Percentiles rank a stretch among this genome's conserved stretches.
Evolutionary conservation across 2,888 invertebrate genomes (phyloP).

Genomic region (Drepanosiphum platanoidis): DNA sequence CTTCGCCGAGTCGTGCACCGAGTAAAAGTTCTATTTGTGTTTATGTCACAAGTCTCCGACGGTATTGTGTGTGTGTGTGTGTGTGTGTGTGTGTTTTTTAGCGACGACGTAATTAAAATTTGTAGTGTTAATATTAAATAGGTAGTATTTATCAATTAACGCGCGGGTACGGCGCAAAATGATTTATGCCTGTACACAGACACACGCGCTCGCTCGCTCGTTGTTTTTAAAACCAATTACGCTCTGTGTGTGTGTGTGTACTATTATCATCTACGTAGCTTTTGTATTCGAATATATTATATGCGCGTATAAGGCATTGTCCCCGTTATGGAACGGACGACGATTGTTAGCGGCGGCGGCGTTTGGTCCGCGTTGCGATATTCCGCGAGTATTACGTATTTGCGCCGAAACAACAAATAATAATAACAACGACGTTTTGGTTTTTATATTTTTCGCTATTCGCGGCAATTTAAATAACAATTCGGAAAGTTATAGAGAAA

Average conservation of each 20-base stretch:
- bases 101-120: slow-evolving; percentile 5
- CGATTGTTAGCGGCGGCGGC: not conserved
- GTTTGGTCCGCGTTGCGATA: not conserved
- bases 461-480: slow-evolving; percentile 9
- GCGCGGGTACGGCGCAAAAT: not conserved
- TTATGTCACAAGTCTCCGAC: no score
- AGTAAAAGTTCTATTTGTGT: no score
- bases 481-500: not conserved
- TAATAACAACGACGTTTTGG: not conserved
- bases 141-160: not conserved
- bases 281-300: not conserved
- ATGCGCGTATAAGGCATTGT: not conserved
- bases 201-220: not conserved
- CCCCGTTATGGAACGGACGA: not conserved
- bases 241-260: no score
- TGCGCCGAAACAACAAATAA: not conserved
- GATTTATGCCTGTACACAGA: not conserved
- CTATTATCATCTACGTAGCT: slow-evolving; percentile 8
- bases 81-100: not conserved
- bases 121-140: slow-evolving; percentile 12
- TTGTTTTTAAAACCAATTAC: slow-evolving; percentile 29
- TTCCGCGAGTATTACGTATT: slow-evolving; percentile 10
- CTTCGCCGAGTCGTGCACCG: no score
- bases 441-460: not conserved
- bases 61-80: not conserved